Conservation (phyloP, 2,113 vertebrate genomes). For the Dicaeum eximium region DNA sequence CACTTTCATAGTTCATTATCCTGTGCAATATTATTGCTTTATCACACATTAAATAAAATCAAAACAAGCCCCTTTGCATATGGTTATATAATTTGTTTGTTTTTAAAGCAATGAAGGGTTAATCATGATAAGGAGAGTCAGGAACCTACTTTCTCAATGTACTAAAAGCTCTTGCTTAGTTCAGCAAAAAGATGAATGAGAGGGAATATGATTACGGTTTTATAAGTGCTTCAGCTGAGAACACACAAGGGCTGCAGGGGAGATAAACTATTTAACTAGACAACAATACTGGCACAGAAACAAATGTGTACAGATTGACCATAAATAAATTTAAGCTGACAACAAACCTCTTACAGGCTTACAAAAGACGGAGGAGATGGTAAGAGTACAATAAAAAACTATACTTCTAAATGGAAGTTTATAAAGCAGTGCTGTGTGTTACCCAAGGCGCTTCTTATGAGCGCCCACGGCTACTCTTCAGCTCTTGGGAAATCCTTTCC, state of each 20-base stretch:
- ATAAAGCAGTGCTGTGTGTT: background rate
- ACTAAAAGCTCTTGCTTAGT: background rate
- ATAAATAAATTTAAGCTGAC: constrained; percentile 15
- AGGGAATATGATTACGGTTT: background rate
- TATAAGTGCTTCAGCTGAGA: background rate
- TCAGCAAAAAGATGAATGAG: constrained; percentile 9
- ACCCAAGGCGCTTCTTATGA: background rate
- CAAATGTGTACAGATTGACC: background rate
- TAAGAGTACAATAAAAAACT: background rate
- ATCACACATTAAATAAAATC: background rate
- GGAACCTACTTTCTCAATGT: background rate
- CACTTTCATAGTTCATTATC: background rate
- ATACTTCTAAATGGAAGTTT: background rate
- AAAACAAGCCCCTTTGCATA: background rate
- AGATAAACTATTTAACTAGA: constrained; percentile 21
- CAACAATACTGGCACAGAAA: background rate
- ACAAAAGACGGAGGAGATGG: background rate
- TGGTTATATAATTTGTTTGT: background rate
- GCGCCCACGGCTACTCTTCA: background rate
- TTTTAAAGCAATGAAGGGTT: background rate
- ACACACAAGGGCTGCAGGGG: background rate
- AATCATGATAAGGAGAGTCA: background rate
- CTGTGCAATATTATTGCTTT: background rate
- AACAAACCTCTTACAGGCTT: background rate
- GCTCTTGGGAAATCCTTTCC: background rate